Base-by-base conservation (phyloP, 2,888 invertebrate species). In the Tetropium fuscum region DNA sequence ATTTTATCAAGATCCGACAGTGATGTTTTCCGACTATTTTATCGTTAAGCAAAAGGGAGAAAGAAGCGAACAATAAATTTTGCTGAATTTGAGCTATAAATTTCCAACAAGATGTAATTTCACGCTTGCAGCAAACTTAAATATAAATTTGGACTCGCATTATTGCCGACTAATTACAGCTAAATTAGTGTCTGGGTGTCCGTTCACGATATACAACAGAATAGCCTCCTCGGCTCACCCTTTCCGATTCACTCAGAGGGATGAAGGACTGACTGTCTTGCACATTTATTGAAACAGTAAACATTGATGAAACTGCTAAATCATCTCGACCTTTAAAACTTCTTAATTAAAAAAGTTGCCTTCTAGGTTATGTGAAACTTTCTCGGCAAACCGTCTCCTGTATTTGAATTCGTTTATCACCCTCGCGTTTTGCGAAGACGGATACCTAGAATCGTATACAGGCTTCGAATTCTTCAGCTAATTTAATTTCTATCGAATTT, bases 161-260 rank as follows among this genome's bases (percentile, higher is more conserved):
- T 72, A 72, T 70, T 70, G 68, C 69, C 68, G 66, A 69, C 71
- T 72, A 72, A 72, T 72, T 72, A 66, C 64, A 65, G 58, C 64
- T 69, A 66, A 72, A 72, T 71, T 71, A 68, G 71, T 65, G 66
- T 69, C 63, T 62, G 58, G n/a, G 64, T 62, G 45, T 54, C 62
- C 19, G 30, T 8, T 47, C 20, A 34, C 18, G 19, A 47, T 11
- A 20, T 36, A 16, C 10, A 10, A 30, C n/a, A n/a, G 10, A n/a
- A 13, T 32, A 5, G 3, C n/a, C 13, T 13, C 13, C 6, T 13
- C 32, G 13, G 6, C 11, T 10, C 11, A 13, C 3, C 10, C 11
- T 4, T 6, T 32, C 10, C 3, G 13, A 32, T 13, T 32, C n/a
- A 8, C 13, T 32, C n/a, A 11, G 13, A 10, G 32, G 11, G 11